Base-by-base conservation (phyloP, 2,113 vertebrate species). In the Rhinoderma darwinii region DNA sequence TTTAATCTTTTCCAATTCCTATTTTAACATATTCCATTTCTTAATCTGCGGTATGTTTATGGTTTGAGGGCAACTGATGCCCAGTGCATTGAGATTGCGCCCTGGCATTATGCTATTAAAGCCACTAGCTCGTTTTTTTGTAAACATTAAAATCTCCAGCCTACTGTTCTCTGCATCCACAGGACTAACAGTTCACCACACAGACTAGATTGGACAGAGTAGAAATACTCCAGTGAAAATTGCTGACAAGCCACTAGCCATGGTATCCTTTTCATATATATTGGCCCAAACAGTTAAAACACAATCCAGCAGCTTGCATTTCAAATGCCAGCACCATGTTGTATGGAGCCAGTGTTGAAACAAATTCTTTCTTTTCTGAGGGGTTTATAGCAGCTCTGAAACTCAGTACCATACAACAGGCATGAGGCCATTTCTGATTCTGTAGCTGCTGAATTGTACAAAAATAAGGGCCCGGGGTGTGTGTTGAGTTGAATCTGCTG, bases 401-500 rank as follows among this genome's bases (percentile, higher is more conserved):
- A 61, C n/a, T 74, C 85, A 87, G 82, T 87, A 72, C 66, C 47
- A 47, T 56, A 32, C 80, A 74, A 50, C 37, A 63, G n/a, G 50
- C 78, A 59, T 59, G 50, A 82, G 77, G 27, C 84, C 43, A 81
- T 43, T 73, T 44, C 63, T 81, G 44, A 86, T 41, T 56, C 68
- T 72, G 63, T 43, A 87, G 85, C 78, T 82, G 85, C 85, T 87
- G 85, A 87, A 87, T 82, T 87, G 85, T 59, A 82, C 63, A 87
- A 87, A 87, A 82, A 32, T 37, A 41, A 44, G 50, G 85, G 63
- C 77, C 77, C 18, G 37, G 78, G 78, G 37, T 75, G 51, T 86
- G 81, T 86, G 78, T 87, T 74, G 43, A 47, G 77, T 61, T 44
- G 41, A 87, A 87, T 87, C 63, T 87, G 85, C 85, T 82, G 85